Evolutionary conservation across 2,113 vertebrate genomes (phyloP), one percentile per base, ranked within the genome.

Genomic region (Semicossyphus pulcher): DNA sequence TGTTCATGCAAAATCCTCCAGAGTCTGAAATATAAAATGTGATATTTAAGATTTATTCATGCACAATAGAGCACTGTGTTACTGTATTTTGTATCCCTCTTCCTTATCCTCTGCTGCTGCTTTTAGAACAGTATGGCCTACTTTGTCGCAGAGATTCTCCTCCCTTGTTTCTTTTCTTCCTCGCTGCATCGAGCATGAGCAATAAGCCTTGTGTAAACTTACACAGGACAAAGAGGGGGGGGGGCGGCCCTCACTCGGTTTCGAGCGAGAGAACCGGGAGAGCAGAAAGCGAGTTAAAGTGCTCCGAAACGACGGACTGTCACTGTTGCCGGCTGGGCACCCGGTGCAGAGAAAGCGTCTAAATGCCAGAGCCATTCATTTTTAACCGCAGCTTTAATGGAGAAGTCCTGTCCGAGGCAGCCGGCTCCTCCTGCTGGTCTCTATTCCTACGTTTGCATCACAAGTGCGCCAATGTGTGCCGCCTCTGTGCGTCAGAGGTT

Each of bases 381-480:
- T 92, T 86, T 86, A 82, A 88, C 64, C 0, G 28, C 32, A 44
- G 57, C 12, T 84, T 85, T 90, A 89, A 91, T 88, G 81, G 77
- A 87, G 81, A 81, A 80, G 72, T 79, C 64, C 73, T 86, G 76
- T 87, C 25, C 8, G 1, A 23, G 11, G 34, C 7, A 2, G 26
- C 16, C 4, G 1, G 37, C 62, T 67, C 59, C 5, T 18, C 64
- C 31, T 16, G n/a, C 42, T 61, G 0, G 31, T 56, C 64, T 31
- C 26, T 74, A 56, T 66, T 70, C 53, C 63, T 71, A 4, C 15
- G 0, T 65, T 68, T 68, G 23, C 39, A 51, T 44, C 69, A 26
- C 1, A 31, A 20, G 47, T 0, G 1, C 21, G 10, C 39, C 1
- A 6, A 54, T 58, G 12, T 58, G 26, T 34, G 51, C 53, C 21